phyloP scores from a whole-genome alignment of 2,797 vertebrate species.

The Rhabdomys pumilio region DNA sequence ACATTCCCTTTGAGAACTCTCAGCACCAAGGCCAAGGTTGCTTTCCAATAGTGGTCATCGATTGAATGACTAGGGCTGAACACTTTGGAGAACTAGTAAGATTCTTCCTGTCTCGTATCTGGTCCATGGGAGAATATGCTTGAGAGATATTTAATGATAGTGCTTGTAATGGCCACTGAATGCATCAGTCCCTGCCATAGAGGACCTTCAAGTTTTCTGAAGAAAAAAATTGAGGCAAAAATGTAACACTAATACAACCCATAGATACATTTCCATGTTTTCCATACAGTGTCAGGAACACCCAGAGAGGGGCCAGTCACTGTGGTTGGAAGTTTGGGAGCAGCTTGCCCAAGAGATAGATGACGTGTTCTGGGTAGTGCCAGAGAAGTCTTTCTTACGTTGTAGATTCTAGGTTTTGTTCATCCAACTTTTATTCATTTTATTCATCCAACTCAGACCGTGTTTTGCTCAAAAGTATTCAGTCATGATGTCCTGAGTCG shows the following conservation, averaged over 20 bases:
- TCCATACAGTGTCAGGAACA: not conserved
- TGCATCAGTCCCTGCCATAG: not conserved
- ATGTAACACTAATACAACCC: not conserved
- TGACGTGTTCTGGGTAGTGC: not conserved
- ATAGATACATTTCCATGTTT: not conserved
- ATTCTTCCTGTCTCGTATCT: not conserved
- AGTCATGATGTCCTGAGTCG: not conserved
- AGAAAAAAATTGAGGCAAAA: slow-evolving; percentile 34
- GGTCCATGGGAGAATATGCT: not conserved
- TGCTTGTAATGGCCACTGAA: not conserved
- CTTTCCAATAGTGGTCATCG: not conserved
- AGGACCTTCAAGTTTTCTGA: not conserved
- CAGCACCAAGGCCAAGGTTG: not conserved
- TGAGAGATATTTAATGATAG: not conserved
- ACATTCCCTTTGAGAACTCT: not conserved
- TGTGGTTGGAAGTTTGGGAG: slow-evolving; percentile 22
- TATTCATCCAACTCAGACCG: not conserved
- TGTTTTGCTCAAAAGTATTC: not conserved
- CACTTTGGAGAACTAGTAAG: not conserved
- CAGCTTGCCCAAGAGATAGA: not conserved
- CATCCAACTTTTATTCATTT: too few species aligned
- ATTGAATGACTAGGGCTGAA: too few species aligned
- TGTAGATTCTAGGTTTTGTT: slow-evolving; percentile 18
- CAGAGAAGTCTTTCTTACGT: not conserved
- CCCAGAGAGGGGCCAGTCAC: not conserved